These are phyloP conservation scores for Drosophila sechellia DNA, from an alignment of 1,140 invertebrate genomes.

Conservation along the genomic window DNA sequence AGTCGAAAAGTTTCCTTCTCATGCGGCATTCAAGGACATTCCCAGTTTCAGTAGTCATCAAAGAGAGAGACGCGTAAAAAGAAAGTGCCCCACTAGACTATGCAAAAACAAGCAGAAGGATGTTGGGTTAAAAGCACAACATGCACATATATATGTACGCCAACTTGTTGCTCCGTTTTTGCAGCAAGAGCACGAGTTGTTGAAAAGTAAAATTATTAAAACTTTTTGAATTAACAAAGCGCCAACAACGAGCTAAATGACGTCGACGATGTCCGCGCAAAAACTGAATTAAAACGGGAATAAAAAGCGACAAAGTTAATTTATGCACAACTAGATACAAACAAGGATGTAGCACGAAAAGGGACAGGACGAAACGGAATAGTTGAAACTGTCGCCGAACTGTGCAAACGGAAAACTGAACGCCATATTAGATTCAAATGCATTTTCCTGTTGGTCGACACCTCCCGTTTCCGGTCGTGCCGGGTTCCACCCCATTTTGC, in stretches of 20 bases:
- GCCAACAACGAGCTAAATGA: conserved; percentile 63
- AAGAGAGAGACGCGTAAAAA: conserved; percentile 10
- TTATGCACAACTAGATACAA: conserved; percentile 61
- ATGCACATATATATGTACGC: conserved; percentile 11
- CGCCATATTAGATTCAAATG: conserved; percentile 77
- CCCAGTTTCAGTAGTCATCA: conserved; percentile 19
- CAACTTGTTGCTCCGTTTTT: conserved; percentile 60
- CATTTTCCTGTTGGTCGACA: conserved; percentile 70
- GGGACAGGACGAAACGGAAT: conserved; percentile 19
- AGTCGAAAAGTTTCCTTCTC: conserved; percentile 16
- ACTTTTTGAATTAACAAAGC: conserved; percentile 72
- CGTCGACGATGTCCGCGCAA: conserved; percentile 54
- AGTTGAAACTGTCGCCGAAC: conserved; percentile 54
- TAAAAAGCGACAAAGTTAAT: conserved; percentile 72
- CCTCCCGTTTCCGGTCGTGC: conserved; percentile 55
- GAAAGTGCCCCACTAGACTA: conserved; percentile 38
- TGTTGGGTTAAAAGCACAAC: background rate
- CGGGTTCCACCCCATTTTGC: background rate
- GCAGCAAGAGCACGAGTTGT: conserved; percentile 42
- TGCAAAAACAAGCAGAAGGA: conserved; percentile 39
- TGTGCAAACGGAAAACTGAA: conserved; percentile 64
- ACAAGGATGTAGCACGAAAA: conserved; percentile 10
- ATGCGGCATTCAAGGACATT: conserved; percentile 28
- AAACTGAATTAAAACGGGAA: conserved; percentile 66
- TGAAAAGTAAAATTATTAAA: conserved; percentile 76